Percentiles rank a stretch among this genome's conserved stretches.
phyloP scores from a whole-genome alignment of 1,140 invertebrate genomes.

The Lordiphosa clarofinis region DNA sequence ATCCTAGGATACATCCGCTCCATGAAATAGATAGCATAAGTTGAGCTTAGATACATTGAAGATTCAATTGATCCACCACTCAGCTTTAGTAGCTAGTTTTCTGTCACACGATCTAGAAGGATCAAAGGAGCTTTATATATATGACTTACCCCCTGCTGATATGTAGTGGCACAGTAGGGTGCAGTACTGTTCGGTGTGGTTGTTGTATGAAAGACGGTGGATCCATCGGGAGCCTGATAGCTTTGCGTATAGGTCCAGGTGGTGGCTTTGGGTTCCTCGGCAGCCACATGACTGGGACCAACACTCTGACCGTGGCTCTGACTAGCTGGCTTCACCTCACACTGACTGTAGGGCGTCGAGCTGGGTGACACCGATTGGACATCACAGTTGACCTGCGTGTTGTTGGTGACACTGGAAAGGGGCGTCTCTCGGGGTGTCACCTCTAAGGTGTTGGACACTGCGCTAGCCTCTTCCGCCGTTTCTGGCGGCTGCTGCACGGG shows the following conservation, averaged over 20 bases:
- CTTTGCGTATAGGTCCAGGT: conserved; percentile 76
- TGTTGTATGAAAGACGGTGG: conserved; percentile 75
- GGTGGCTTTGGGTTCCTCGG: conserved; percentile 70
- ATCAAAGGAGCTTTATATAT: too few species aligned
- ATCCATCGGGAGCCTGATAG: conserved; percentile 72
- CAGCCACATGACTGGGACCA: conserved; percentile 37
- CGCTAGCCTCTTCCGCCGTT: conserved; percentile 26
- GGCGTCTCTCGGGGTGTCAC: conserved; percentile 53
- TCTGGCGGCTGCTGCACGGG: conserved; percentile 29
- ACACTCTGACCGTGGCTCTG: conserved; percentile 51
- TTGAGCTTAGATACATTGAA: too few species aligned
- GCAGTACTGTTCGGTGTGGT: conserved; percentile 62
- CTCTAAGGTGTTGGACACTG: conserved; percentile 22
- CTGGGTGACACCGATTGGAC: conserved; percentile 68
- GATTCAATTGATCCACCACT: too few species aligned
- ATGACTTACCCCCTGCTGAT: conserved; percentile 75
- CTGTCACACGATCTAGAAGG: too few species aligned
- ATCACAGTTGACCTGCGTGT: conserved; percentile 60
- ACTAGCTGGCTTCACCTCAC: conserved; percentile 51
- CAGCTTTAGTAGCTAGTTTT: too few species aligned
- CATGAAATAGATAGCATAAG: too few species aligned
- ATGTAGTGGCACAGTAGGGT: conserved; percentile 76
- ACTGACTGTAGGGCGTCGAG: conserved; percentile 71
- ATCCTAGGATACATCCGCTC: too few species aligned
- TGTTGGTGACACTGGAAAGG: conserved; percentile 21